Evolutionary conservation across 2,113 vertebrate genomes (phyloP), one percentile per base, ranked within the genome.

Genomic region (Hoplias malabaricus): DNA sequence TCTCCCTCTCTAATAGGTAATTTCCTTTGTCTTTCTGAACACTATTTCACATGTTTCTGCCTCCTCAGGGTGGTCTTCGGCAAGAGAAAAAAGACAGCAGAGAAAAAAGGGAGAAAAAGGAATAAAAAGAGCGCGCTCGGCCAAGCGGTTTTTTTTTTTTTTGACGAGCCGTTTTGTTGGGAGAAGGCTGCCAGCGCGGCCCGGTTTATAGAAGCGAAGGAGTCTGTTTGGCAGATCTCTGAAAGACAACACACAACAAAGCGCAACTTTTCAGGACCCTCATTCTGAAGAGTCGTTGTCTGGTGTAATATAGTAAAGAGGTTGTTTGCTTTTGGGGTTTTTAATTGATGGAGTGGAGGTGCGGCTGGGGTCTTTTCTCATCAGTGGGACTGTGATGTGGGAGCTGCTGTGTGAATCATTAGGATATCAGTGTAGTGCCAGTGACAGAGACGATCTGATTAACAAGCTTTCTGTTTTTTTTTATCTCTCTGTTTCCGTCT

Each of bases 391-490:
- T 61, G 86, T 90, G 90, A 92, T 90, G 89, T 90, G 86, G 90
- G 86, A 75, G 81, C 84, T 87, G 85, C 83, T 77, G 86, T 87
- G 85, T 86, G 87, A 90, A 86, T 91, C 89, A 90, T 90, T 90
- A 91, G 87, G 88, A 90, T 88, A 89, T 89, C 89, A 88, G 85
- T 88, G 89, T 89, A 88, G 84, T 86, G 86, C 88, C 86, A 74
- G 69, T 89, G 92, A 92, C 91, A 90, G 90, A 90, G 89, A 90
- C 87, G 78, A 82, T 80, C 86, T 92, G 90, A 92, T 92, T 92
- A 93, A 91, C 90, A 88, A 90, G 90, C 90, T 86, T 84, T 88
- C 86, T 91, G 88, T 89, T 91, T 90, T n/a, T n/a, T n/a, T 90
- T 90, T 79, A 82, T 87, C 78, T 73, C 81, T 78, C 83, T 83